These are phyloP conservation scores for Pimpla rufipes DNA, from an alignment of 2,888 invertebrate species.

Conservation along the genomic window DNA sequence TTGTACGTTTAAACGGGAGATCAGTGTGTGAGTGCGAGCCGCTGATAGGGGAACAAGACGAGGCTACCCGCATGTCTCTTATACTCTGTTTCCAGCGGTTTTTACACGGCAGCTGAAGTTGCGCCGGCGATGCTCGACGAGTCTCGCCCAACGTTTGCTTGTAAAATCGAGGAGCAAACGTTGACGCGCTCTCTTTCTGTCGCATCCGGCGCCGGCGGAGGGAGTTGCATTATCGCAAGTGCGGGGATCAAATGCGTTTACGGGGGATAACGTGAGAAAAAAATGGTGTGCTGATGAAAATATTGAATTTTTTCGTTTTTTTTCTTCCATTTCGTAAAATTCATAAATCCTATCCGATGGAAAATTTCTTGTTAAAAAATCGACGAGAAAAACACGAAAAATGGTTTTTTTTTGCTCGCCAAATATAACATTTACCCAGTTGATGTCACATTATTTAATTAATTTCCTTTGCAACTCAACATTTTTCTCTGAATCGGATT, in stretches of 20 bases:
- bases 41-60: constrained; percentile 17
- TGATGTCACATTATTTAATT: too few species aligned
- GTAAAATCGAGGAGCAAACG: constrained; percentile 36
- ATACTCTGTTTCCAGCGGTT: constrained; percentile 10
- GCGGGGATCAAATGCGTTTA: background rate
- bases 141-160: constrained; percentile 39
- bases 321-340: background rate
- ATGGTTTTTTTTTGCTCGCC: too few species aligned
- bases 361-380: too few species aligned
- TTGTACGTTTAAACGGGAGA: background rate
- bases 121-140: constrained; percentile 46
- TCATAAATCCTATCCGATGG: background rate
- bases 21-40: constrained; percentile 24
- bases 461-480: too few species aligned
- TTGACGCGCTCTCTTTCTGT: constrained; percentile 13
- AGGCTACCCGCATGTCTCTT: constrained; percentile 50
- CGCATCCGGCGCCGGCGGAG: constrained; percentile 21
- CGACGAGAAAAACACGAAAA: too few species aligned
- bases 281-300: background rate
- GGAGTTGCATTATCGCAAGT: background rate
- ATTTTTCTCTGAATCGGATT: too few species aligned
- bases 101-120: constrained; percentile 48
- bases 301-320: background rate
- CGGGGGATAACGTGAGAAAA: background rate
- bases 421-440: too few species aligned